Conservation (phyloP, 1,140 invertebrate species). For the Eufriesea mexicana region DNA sequence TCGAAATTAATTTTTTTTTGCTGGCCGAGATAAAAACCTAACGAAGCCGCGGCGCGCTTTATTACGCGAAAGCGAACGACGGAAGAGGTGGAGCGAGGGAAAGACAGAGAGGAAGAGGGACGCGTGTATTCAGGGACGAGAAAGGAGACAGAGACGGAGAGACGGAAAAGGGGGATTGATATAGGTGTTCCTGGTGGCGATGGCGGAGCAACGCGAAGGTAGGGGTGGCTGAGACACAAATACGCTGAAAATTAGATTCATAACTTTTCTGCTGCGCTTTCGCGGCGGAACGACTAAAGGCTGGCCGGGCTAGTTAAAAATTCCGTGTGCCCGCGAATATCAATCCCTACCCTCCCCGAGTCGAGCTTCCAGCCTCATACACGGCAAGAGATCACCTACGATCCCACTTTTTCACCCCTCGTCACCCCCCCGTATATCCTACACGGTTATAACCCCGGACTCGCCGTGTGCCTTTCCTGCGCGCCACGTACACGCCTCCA, state of each 20-base stretch:
- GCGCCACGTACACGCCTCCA: slow-evolving; percentile 64
- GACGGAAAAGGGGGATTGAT: slow-evolving; percentile 52
- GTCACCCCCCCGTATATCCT: slow-evolving; percentile 40
- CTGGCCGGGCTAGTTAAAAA: slow-evolving; percentile 78
- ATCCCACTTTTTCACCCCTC: slow-evolving; percentile 54
- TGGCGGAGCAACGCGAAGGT: slow-evolving; percentile 54
- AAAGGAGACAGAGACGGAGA: slow-evolving; percentile 51
- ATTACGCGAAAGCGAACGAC: slow-evolving; percentile 72
- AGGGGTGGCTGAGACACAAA: slow-evolving; percentile 72
- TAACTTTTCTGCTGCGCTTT: slow-evolving; percentile 80
- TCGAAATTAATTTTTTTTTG: slow-evolving; percentile 74
- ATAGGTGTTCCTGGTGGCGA: slow-evolving; percentile 62
- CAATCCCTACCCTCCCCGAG: slow-evolving; percentile 65
- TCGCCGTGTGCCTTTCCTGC: slow-evolving; percentile 61
- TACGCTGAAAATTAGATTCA: slow-evolving; percentile 81
- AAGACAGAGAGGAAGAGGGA: slow-evolving; percentile 50
- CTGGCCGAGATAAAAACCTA: slow-evolving; percentile 74
- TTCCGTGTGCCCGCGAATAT: slow-evolving; percentile 79
- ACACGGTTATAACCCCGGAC: slow-evolving; percentile 53
- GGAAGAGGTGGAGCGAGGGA: slow-evolving; percentile 56
- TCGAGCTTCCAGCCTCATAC: slow-evolving; percentile 31
- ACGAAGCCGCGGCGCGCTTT: slow-evolving; percentile 74
- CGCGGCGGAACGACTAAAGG: slow-evolving; percentile 71
- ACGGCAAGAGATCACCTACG: slow-evolving; percentile 58
- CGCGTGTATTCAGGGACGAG: slow-evolving; percentile 39